Evolutionary conservation across 2,113 vertebrate species (phyloP).

Genomic region (Condylura cristata): DNA sequence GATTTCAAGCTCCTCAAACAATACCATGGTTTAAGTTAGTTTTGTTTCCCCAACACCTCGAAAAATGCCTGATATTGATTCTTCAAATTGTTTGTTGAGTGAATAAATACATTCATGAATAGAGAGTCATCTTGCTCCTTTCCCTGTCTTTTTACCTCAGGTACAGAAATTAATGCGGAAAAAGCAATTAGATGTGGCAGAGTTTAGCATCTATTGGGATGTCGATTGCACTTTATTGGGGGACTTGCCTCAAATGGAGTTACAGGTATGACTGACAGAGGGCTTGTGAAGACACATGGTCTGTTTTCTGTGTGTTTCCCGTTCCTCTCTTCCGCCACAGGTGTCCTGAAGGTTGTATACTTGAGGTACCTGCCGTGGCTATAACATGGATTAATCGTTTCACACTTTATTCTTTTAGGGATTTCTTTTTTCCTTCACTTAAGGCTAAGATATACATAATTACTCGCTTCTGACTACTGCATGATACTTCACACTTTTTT

Average conservation of each 20-base stretch:
- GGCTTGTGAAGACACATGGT: background rate
- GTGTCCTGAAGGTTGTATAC: background rate
- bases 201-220: constrained; percentile 98
- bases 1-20: constrained; percentile 1
- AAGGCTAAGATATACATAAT: background rate
- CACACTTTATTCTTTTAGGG: background rate
- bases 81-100: background rate
- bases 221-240: constrained; percentile 92
- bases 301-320: background rate
- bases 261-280: constrained; percentile 88
- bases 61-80: background rate
- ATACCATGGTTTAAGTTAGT: background rate
- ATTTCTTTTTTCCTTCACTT: background rate
- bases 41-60: background rate
- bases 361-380: background rate
- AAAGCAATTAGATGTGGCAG: constrained; percentile 94
- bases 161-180: constrained; percentile 93
- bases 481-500: too few relatives aligned
- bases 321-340: background rate
- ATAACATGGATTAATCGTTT: background rate
- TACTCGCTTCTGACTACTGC: background rate
- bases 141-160: constrained; percentile 79
- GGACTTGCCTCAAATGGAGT: constrained; percentile 89
- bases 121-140: background rate
- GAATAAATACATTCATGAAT: background rate